phyloP scores from a whole-genome alignment of 2,113 vertebrate species.

The Ia io region DNA sequence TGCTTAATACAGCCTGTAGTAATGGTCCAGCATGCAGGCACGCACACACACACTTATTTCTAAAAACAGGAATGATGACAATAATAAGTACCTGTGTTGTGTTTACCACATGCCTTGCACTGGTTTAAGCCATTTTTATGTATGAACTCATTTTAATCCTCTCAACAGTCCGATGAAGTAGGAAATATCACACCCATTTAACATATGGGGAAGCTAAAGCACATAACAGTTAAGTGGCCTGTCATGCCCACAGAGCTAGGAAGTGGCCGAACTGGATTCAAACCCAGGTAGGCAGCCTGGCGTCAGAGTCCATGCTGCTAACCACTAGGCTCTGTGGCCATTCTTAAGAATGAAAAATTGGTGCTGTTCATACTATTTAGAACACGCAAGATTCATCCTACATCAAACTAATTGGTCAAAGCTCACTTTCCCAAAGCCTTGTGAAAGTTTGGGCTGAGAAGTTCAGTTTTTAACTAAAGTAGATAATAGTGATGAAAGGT shows the following conservation, averaged over 20 bases:
- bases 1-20: neutral
- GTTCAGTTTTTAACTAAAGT: neutral
- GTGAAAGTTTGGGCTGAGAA: neutral
- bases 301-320: accelerated
- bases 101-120: neutral
- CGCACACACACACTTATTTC: neutral
- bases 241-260: neutral
- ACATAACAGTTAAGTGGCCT: neutral
- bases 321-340: accelerated
- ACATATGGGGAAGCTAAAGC: neutral
- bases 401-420: neutral
- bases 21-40: no score
- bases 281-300: no score
- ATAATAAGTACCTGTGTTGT: no score
- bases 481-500: neutral
- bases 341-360: neutral
- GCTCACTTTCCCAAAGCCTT: neutral
- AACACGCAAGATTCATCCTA: accelerated
- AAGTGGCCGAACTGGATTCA: neutral
- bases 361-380: neutral
- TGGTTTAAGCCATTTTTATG: neutral
- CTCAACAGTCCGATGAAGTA: neutral
- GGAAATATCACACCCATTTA: neutral
- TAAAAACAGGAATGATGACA: neutral
- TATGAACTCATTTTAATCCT: neutral